Conservation (phyloP, 2,888 invertebrate species). For the Trachelus tabidus region DNA sequence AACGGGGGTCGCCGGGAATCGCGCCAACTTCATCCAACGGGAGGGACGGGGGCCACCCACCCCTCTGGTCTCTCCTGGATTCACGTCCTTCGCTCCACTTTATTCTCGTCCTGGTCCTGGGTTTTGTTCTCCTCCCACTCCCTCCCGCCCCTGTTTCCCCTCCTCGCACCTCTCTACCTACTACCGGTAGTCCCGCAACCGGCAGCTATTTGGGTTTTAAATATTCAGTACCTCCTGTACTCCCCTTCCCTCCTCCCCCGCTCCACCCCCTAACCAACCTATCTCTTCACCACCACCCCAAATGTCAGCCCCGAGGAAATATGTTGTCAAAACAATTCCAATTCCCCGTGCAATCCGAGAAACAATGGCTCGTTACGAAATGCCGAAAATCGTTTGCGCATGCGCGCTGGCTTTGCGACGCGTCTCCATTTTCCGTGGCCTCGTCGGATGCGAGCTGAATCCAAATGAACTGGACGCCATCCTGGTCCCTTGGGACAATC, state of each 20-base stretch:
- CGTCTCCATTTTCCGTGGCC: no score
- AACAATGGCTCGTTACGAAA: conserved; percentile 1
- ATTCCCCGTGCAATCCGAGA: conserved; percentile 1
- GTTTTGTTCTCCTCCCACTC: no score
- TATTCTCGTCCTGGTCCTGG: no score
- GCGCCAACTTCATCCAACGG: conserved; percentile 13
- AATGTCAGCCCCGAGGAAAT: conserved; percentile 8
- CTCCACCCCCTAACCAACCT: no score
- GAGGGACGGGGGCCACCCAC: background rate
- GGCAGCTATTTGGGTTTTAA: conserved; percentile 8
- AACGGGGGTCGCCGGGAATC: conserved; percentile 13
- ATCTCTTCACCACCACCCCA: background rate
- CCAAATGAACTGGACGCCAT: no score
- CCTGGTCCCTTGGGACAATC: no score
- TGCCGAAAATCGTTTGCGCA: background rate
- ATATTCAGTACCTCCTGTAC: background rate
- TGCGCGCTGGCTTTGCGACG: no score
- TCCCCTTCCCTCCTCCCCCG: no score
- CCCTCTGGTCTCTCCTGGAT: background rate
- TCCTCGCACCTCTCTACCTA: no score
- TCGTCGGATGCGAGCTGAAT: no score
- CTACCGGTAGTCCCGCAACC: background rate
- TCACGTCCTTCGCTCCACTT: background rate
- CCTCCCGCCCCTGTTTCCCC: no score
- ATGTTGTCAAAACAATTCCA: conserved; percentile 1